Percentiles rank a stretch among this genome's conserved stretches.
These are phyloP conservation scores for Phylloscopus whistleri DNA, from an alignment of 2,113 vertebrate species.

Conservation along the genomic window DNA sequence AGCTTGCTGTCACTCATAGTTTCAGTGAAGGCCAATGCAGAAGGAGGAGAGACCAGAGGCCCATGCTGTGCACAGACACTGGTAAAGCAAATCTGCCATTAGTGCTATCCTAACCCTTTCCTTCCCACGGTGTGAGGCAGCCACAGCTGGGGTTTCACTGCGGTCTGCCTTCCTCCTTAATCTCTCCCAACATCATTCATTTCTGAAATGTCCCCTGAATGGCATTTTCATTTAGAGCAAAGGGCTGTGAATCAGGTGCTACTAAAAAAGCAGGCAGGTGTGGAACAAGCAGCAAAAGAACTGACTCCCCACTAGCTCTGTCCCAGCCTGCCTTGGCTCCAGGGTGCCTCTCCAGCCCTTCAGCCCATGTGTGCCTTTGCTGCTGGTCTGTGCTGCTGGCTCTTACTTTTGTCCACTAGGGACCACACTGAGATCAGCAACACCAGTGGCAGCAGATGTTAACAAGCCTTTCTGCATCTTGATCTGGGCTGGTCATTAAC, in stretches of 20 bases:
- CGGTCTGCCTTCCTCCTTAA: background rate
- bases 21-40: background rate
- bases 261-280: background rate
- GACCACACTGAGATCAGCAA: conserved; percentile 9
- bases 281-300: background rate
- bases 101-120: background rate
- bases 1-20: background rate
- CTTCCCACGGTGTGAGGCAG: background rate
- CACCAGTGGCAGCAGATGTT: background rate
- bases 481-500: background rate
- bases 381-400: background rate
- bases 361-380: background rate
- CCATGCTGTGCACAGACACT: accelerated
- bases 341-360: background rate
- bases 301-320: background rate
- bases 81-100: background rate
- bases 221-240: background rate
- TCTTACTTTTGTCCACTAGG: background rate
- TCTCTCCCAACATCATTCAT: background rate
- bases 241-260: background rate
- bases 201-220: background rate
- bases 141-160: background rate
- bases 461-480: background rate
- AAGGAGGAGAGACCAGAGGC: background rate
- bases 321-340: background rate